Evolutionary conservation across 2,888 invertebrate genomes (phyloP).

Genomic region (Brachynemurus nebulosus): DNA sequence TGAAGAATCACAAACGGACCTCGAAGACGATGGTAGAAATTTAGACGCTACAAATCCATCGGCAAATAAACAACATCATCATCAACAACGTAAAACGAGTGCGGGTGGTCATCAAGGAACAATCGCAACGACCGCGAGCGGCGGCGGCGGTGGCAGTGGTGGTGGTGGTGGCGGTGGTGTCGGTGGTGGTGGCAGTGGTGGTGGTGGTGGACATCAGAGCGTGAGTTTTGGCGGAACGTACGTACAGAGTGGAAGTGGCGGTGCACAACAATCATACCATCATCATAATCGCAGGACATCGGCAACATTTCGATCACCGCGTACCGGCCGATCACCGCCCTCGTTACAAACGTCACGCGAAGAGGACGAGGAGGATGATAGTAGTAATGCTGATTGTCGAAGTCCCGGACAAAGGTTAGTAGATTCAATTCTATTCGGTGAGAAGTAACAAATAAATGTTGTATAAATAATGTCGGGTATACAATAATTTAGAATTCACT

Average conservation of each 20-base stretch:
- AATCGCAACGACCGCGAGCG: neutral
- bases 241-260: neutral
- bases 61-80: conserved; percentile 28
- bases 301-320: conserved; percentile 26
- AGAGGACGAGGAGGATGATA: conserved; percentile 52
- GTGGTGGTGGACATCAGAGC: neutral
- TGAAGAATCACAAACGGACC: conserved; percentile 3
- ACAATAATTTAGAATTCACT: no score
- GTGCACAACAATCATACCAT: neutral
- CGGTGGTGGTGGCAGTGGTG: neutral
- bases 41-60: conserved; percentile 27
- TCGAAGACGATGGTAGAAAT: conserved; percentile 4
- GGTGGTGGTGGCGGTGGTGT: neutral
- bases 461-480: no score
- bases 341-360: conserved; percentile 52
- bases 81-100: conserved; percentile 24
- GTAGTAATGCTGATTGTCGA: conserved; percentile 53
- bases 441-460: no score
- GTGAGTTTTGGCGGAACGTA: conserved; percentile 1
- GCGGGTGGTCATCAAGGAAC: neutral
- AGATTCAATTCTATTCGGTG: no score
- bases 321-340: conserved; percentile 28
- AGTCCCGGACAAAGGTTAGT: conserved; percentile 54
- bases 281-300: conserved; percentile 8
- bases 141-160: neutral